Percentiles rank a stretch among this genome's conserved stretches.
Evolutionary conservation across 2,113 vertebrate species (phyloP).

Genomic region (Hemicordylus capensis): DNA sequence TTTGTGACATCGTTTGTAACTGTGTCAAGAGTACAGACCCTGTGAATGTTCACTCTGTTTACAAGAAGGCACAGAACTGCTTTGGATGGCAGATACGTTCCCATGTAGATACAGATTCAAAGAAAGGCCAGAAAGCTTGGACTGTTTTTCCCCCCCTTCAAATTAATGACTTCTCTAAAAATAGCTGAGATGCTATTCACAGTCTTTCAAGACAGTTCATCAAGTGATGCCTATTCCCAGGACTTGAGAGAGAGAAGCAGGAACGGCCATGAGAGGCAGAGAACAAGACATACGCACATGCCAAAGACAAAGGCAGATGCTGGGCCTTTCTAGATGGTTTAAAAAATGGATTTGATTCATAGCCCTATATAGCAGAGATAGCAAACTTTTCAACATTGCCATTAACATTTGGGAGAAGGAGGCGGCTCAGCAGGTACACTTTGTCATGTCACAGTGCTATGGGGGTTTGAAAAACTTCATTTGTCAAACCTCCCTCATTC

Average conservation of each 20-base stretch:
- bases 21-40: neutral
- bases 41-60: neutral
- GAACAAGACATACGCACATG: neutral
- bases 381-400: neutral
- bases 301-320: neutral
- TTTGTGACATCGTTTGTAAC: neutral
- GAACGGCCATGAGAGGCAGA: neutral
- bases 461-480: neutral
- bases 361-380: no score
- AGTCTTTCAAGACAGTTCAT: constrained; percentile 23
- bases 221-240: constrained; percentile 1
- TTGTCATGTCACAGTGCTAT: neutral
- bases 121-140: neutral
- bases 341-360: neutral
- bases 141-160: neutral
- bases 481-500: neutral
- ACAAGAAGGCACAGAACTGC: neutral
- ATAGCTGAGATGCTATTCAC: constrained; percentile 26
- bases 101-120: neutral
- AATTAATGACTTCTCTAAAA: constrained; percentile 21
- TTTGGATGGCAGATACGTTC: neutral
- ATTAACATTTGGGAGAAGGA: neutral
- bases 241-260: neutral
- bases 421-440: neutral
- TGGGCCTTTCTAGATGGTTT: neutral